Evolutionary conservation across 2,797 vertebrate genomes (phyloP).

Genomic region (Neostethus bicornis): DNA sequence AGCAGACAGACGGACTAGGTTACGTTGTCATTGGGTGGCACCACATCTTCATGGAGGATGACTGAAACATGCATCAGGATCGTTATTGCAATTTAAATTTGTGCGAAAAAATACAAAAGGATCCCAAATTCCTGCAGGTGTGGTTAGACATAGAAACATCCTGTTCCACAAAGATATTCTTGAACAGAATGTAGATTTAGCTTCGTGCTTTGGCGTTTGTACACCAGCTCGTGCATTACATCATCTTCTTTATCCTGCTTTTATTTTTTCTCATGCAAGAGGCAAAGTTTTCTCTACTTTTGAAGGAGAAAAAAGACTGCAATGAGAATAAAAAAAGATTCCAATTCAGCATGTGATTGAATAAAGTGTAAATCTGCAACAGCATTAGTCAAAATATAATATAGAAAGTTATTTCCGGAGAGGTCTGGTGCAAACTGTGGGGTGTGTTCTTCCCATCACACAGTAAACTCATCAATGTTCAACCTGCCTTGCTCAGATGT

Average conservation of each 20-base stretch:
- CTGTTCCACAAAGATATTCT: conserved; percentile 22
- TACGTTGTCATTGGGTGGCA: conserved; percentile 26
- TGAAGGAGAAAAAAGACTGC: conserved; percentile 14
- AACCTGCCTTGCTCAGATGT: conserved; percentile 44
- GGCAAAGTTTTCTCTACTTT: conserved; percentile 28
- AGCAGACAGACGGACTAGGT: conserved; percentile 47
- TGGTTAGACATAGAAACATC: conserved; percentile 16
- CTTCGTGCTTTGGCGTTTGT: conserved; percentile 7
- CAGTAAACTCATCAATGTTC: conserved; percentile 35
- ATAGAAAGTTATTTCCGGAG: conserved; percentile 34
- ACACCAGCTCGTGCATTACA: conserved; percentile 43
- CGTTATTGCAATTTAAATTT: conserved; percentile 18
- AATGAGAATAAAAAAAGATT: conserved; percentile 58
- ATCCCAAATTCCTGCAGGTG: conserved; percentile 3
- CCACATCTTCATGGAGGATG: conserved; percentile 26
- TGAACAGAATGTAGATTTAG: conserved; percentile 20
- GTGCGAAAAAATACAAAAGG: conserved; percentile 30
- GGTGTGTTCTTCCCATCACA: conserved; percentile 29
- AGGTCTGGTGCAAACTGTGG: conserved; percentile 17
- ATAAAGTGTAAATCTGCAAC: conserved; percentile 50
- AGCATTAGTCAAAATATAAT: conserved; percentile 45
- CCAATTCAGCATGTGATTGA: conserved; percentile 53
- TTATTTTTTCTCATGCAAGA: conserved; percentile 27
- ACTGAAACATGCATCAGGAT: conserved; percentile 9
- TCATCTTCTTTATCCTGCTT: conserved; percentile 48